These are phyloP conservation scores for Temnothorax longispinosus DNA, from an alignment of 1,140 invertebrate species.

Conservation along the genomic window DNA sequence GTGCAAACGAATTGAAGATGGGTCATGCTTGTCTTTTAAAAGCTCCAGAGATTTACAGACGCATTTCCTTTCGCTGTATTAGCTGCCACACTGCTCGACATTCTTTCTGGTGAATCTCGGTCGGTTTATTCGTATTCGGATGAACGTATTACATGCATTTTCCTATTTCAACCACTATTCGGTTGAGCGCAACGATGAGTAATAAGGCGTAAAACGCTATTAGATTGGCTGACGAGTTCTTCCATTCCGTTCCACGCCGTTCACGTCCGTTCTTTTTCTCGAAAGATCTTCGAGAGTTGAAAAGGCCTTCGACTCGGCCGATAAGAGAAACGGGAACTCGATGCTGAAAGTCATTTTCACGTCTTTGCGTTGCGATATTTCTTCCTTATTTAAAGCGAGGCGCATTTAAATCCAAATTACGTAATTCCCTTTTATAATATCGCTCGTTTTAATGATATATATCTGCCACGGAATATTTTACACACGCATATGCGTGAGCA, in stretches of 20 bases:
- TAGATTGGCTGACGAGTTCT: conserved; percentile 66
- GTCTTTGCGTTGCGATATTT: conserved; percentile 59
- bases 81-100: not conserved
- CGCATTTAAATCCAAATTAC: conserved; percentile 9
- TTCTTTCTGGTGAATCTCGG: not conserved
- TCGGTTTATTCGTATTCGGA: not conserved
- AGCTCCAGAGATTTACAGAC: conserved; percentile 36
- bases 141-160: conserved; percentile 54
- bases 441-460: not conserved
- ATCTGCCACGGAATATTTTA: not conserved
- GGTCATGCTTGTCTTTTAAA: conserved; percentile 11
- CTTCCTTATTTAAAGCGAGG: conserved; percentile 12
- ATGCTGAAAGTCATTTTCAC: conserved; percentile 64
- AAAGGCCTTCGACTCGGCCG: conserved; percentile 55
- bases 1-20: conserved; percentile 7
- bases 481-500: not conserved
- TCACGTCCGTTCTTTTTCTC: conserved; percentile 49
- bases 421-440: not conserved
- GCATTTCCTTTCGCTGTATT: conserved; percentile 26
- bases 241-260: conserved; percentile 15
- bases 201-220: conserved; percentile 76
- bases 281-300: conserved; percentile 62
- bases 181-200: conserved; percentile 68
- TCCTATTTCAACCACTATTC: conserved; percentile 44
- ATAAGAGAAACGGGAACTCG: conserved; percentile 16